Evolutionary conservation across 2,888 invertebrate genomes (phyloP).

Genomic region (Leptopterna dolabrata): DNA sequence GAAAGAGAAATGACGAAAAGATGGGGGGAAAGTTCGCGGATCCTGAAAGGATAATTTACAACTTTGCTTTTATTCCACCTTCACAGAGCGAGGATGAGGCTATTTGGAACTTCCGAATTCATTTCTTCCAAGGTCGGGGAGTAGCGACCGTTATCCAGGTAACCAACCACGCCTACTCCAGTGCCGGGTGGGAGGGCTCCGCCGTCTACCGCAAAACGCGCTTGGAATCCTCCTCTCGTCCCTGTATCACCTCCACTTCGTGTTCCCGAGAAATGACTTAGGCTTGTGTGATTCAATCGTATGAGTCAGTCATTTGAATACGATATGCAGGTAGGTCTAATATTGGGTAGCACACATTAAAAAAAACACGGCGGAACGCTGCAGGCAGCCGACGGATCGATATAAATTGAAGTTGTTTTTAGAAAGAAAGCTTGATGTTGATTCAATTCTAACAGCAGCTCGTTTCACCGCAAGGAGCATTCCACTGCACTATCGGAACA

Average conservation of each 20-base stretch:
- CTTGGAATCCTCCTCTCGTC: background rate
- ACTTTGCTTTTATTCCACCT: too few species aligned
- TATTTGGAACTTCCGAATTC: background rate
- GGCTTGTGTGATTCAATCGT: background rate
- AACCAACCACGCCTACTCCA: conserved; percentile 18
- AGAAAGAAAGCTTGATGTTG: background rate
- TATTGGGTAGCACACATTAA: background rate
- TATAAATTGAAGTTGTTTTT: background rate
- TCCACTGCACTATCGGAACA: too few species aligned
- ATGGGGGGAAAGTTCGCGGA: too few species aligned
- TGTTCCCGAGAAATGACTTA: background rate
- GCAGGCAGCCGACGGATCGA: background rate
- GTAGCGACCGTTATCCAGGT: conserved; percentile 12
- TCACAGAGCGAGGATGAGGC: background rate
- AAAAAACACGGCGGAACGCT: background rate
- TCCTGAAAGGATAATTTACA: too few species aligned
- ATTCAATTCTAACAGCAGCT: background rate
- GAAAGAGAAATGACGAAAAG: too few species aligned
- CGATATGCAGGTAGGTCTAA: background rate
- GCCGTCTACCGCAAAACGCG: background rate
- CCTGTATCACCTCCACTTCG: background rate
- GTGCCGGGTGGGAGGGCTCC: background rate
- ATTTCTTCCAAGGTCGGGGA: conserved; percentile 15
- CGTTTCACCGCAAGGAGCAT: too few species aligned
- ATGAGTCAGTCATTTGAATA: background rate